Evolutionary conservation across 1,140 invertebrate species (phyloP).

Genomic region (Drosophila neocordata): DNA sequence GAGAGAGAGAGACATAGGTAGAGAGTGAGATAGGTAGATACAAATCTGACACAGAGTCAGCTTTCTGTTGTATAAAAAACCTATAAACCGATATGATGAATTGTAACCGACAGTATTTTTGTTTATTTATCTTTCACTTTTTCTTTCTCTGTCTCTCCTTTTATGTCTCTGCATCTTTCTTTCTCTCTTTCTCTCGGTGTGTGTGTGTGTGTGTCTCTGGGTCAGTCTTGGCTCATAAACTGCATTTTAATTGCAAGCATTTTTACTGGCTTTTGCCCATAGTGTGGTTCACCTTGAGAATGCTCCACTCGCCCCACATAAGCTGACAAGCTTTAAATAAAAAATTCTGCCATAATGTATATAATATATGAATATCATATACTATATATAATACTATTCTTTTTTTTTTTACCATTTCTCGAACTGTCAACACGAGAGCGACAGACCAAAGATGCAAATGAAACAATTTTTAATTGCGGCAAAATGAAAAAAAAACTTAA

Average conservation of each 20-base stretch:
- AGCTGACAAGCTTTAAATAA: conserved; percentile 22
- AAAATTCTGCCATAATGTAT: conserved; percentile 18
- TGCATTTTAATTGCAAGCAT: conserved; percentile 75
- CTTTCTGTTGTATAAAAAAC: conserved; percentile 13
- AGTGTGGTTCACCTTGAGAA: conserved; percentile 52
- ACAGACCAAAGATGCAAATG: conserved; percentile 4
- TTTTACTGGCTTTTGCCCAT: conserved; percentile 40
- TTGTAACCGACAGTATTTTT: conserved; percentile 45
- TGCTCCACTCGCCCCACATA: conserved; percentile 41
- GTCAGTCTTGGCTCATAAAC: conserved; percentile 37
- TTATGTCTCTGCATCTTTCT: conserved; percentile 7
- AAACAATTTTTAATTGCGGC: conserved; percentile 6
- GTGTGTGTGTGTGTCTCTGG: conserved; percentile 14
- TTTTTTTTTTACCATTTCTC: neutral
- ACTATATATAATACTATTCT: neutral
- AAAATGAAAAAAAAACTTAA: neutral
- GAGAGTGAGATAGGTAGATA: conserved; percentile 4
- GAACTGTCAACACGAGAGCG: neutral
- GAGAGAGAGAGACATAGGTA: neutral
- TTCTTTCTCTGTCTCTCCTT: conserved; percentile 12
- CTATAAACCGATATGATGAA: conserved; percentile 48
- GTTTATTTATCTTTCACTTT: conserved; percentile 9
- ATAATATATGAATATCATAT: conserved; percentile 25
- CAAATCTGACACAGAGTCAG: conserved; percentile 63
- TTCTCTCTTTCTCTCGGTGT: conserved; percentile 17